These are phyloP conservation scores for Holotrichia oblita DNA, from an alignment of 1,140 invertebrate genomes.

Conservation along the genomic window DNA sequence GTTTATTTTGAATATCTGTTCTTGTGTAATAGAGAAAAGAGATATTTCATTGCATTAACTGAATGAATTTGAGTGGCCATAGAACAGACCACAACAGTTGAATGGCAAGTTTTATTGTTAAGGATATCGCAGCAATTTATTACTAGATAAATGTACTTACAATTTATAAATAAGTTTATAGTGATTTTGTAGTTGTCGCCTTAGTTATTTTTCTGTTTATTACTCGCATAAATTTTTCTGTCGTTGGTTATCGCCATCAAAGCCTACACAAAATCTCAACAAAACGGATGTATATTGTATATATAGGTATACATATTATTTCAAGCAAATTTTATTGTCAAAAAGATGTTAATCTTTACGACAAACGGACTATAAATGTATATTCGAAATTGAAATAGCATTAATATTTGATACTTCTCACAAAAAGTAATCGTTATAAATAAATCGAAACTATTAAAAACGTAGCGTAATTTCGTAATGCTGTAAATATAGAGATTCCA, in stretches of 20 bases:
- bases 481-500: not conserved
- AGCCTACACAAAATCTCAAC: not conserved
- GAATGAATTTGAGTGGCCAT: not conserved
- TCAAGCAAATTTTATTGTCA: not conserved
- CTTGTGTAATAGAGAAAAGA: not conserved
- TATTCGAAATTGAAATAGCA: not conserved
- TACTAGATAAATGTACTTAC: no score
- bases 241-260: not conserved
- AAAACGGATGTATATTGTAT: not conserved
- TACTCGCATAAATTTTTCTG: not conserved
- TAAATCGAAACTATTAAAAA: not conserved
- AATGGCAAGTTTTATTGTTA: no score
- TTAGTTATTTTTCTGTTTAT: not conserved
- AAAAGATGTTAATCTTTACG: slow-evolving; percentile 10
- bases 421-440: not conserved
- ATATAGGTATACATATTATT: not conserved
- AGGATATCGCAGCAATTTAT: no score
- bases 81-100: not conserved
- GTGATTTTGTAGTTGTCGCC: not conserved
- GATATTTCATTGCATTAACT: not conserved
- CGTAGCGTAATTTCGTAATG: not conserved
- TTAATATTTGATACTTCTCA: not conserved
- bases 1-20: not conserved
- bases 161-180: no score
- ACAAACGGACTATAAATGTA: not conserved